phyloP scores from a whole-genome alignment of 1,140 invertebrate species.

The Neomicropteryx cornuta region DNA sequence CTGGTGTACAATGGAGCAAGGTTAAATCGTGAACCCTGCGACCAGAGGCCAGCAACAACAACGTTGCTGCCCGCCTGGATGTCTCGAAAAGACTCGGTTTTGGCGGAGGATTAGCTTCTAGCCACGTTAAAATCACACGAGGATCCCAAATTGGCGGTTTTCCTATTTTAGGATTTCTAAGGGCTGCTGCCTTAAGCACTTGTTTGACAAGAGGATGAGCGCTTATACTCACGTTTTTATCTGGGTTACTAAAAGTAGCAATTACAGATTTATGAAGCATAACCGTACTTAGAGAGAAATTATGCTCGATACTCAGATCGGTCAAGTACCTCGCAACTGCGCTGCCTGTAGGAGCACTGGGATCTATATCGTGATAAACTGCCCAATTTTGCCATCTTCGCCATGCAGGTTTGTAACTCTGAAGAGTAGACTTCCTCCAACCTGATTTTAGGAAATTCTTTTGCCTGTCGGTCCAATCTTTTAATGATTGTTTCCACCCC shows the following conservation, averaged over 20 bases:
- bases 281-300: conserved; percentile 16
- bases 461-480: conserved; percentile 12
- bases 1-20: no score
- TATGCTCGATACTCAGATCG: conserved; percentile 11
- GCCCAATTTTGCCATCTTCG: conserved; percentile 14
- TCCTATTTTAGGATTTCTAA: no score
- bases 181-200: no score
- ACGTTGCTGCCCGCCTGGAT: no score
- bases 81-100: no score
- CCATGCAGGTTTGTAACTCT: conserved; percentile 15
- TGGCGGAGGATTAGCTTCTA: no score
- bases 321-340: conserved; percentile 17
- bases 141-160: no score
- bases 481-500: conserved; percentile 14
- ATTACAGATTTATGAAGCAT: conserved; percentile 20
- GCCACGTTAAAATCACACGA: no score
- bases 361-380: conserved; percentile 5
- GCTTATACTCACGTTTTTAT: no score
- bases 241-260: conserved; percentile 14
- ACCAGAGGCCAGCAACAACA: no score
- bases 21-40: no score
- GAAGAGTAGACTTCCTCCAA: conserved; percentile 16
- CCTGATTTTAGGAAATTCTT: conserved; percentile 7
- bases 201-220: no score
- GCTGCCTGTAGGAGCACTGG: conserved; percentile 7